Conservation (phyloP, 2,113 vertebrate genomes). For the Brachyhypopomus gauderio region DNA sequence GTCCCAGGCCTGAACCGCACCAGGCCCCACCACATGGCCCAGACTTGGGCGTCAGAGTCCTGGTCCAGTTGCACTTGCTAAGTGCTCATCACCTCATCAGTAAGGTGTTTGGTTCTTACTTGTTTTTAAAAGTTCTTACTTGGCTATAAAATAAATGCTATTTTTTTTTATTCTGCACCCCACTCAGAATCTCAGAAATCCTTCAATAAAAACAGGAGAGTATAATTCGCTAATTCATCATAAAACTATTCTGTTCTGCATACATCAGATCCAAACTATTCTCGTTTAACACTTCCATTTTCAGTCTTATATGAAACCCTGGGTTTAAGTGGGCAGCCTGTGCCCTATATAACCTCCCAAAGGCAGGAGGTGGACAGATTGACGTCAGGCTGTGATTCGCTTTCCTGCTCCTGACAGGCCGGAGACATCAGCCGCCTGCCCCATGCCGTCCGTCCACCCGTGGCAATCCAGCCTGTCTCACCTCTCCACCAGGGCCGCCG, state of each 20-base stretch:
- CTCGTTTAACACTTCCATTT: constrained; percentile 50
- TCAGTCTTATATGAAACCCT: constrained; percentile 52
- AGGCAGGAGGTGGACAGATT: constrained; percentile 12
- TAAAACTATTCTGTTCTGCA: constrained; percentile 34
- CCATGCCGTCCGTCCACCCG: constrained; percentile 25
- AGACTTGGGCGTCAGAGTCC: background rate
- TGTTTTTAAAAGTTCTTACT: constrained; percentile 4
- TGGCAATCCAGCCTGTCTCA: constrained; percentile 6
- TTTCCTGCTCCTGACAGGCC: constrained; percentile 40
- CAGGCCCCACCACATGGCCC: background rate
- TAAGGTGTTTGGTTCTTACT: background rate
- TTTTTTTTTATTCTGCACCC: constrained; percentile 62
- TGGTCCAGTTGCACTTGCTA: background rate
- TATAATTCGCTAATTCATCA: constrained; percentile 66
- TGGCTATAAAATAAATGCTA: constrained; percentile 48
- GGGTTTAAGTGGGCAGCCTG: constrained; percentile 51
- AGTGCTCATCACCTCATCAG: background rate
- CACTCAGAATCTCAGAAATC: constrained; percentile 31
- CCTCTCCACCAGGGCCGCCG: constrained; percentile 6
- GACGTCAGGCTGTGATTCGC: constrained; percentile 46
- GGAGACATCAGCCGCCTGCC: constrained; percentile 43
- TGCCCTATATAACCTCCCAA: constrained; percentile 14
- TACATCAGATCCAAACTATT: constrained; percentile 54
- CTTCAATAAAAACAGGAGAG: constrained; percentile 56
- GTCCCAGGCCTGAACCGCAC: constrained; percentile 1